These are phyloP conservation scores for Hedychridium roseum DNA, from an alignment of 2,888 invertebrate species.

Conservation along the genomic window DNA sequence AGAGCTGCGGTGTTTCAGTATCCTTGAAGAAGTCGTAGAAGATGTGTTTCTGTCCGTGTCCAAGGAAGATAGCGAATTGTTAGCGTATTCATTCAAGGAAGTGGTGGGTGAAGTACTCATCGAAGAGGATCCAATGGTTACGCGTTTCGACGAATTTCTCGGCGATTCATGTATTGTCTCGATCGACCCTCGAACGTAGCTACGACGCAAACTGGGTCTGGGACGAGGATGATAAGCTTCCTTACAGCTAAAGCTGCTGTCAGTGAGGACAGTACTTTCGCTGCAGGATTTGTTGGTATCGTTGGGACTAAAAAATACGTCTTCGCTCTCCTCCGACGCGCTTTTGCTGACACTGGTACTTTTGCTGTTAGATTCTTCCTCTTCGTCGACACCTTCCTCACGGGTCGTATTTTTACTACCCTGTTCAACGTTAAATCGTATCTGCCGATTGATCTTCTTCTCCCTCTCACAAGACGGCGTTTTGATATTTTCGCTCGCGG, in stretches of 20 bases:
- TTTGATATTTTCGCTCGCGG: not conserved
- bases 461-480: slow-evolving; percentile 8
- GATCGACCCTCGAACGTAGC: slow-evolving; percentile 19
- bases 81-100: not conserved
- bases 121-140: too few species aligned
- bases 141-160: slow-evolving; percentile 3
- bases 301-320: slow-evolving; percentile 37
- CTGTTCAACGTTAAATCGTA: slow-evolving; percentile 52
- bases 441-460: slow-evolving; percentile 43
- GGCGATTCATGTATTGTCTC: slow-evolving; percentile 20
- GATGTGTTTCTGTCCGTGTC: not conserved
- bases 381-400: slow-evolving; percentile 9
- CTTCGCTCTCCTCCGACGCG: slow-evolving; percentile 24
- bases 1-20: slow-evolving; percentile 11
- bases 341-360: too few species aligned
- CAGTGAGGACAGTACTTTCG: slow-evolving; percentile 40
- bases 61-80: not conserved
- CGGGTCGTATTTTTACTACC: slow-evolving; percentile 12
- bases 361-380: slow-evolving; percentile 19
- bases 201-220: slow-evolving; percentile 49
- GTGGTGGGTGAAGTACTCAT: too few species aligned
- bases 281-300: slow-evolving; percentile 27
- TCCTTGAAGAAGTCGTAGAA: not conserved
- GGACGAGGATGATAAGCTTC: slow-evolving; percentile 44
- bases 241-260: slow-evolving; percentile 22